Base-by-base conservation (phyloP, 2,113 vertebrate genomes). In the Lota lota region DNA sequence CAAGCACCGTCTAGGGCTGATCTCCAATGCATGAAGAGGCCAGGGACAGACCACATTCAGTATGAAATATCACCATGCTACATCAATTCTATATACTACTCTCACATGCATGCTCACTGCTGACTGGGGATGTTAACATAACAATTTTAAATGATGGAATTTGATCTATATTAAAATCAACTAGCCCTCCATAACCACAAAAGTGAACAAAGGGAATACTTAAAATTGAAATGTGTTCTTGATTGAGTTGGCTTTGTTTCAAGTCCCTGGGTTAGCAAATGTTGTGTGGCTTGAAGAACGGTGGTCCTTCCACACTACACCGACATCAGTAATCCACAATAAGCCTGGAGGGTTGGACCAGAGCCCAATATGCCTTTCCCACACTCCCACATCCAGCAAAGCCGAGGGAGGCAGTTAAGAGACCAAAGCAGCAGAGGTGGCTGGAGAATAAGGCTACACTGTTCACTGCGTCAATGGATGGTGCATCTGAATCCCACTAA, bases 21-120 rank as follows among this genome's bases (percentile, higher is more conserved):
- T 85, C 85, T 82, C 60, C 58, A 75, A 59, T 86, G 89, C 88
- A 86, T 86, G 86, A 89, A 78, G 82, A 81, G 79, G 79, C 81
- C 4, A 40, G 63, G 64, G 62, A 22, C 10, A 33, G 60, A 59
- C 69, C 17, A 81, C 57, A 17, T 59, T 5, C 19, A 83, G 72
- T 76, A 82, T 75, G 76, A 61, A 80, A 12, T 66, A 61, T 47
- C 0, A 0, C 5, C 63, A 63, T 78, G 68, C 65, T 77, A 67
- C 21, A 65, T 73, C 68, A 53, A 21, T 72, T 63, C 47, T 18
- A 4, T 20, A 20, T n/a, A 20, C 16, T 11, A 21, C 14, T n/a
- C 17, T 1, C 50, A 10, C 14, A 71, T 7, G 28, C 17, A 61
- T 19, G 7, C 40, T 11, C 11, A 14, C 7, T 10, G 40, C 40